Conservation (phyloP, 2,113 vertebrate species). For the Odocoileus virginianus region DNA sequence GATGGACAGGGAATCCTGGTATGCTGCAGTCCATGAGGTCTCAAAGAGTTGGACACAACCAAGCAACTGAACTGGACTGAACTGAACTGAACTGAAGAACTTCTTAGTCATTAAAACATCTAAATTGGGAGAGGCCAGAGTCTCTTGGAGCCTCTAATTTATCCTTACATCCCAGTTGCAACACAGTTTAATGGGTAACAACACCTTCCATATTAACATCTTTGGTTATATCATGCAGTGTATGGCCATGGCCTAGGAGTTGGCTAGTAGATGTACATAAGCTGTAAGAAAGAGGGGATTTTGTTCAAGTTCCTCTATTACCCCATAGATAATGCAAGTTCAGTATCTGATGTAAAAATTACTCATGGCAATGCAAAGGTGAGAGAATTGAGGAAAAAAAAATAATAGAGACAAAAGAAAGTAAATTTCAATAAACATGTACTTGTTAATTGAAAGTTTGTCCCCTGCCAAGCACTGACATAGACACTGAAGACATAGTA, state of each 20-base stretch:
- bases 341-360: not conserved
- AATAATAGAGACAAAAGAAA: not conserved
- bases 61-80: not conserved
- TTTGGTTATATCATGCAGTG: not conserved
- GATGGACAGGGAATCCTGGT: not conserved
- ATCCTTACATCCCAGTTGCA: not conserved
- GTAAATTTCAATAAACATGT: not conserved
- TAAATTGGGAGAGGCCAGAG: not conserved
- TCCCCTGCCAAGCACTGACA: not conserved
- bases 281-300: not conserved
- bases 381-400: not conserved
- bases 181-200: not conserved
- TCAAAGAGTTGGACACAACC: not conserved
- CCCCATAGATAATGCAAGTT: not conserved
- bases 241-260: not conserved
- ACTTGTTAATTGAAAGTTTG: not conserved
- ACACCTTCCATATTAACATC: not conserved
- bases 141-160: not conserved
- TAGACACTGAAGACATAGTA: not conserved
- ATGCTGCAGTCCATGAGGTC: not conserved
- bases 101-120: constrained; percentile 10
- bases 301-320: not conserved
- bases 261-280: not conserved
- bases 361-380: not conserved
- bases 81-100: not conserved